phyloP scores from a whole-genome alignment of 2,113 vertebrate species.

The Odontesthes bonariensis region DNA sequence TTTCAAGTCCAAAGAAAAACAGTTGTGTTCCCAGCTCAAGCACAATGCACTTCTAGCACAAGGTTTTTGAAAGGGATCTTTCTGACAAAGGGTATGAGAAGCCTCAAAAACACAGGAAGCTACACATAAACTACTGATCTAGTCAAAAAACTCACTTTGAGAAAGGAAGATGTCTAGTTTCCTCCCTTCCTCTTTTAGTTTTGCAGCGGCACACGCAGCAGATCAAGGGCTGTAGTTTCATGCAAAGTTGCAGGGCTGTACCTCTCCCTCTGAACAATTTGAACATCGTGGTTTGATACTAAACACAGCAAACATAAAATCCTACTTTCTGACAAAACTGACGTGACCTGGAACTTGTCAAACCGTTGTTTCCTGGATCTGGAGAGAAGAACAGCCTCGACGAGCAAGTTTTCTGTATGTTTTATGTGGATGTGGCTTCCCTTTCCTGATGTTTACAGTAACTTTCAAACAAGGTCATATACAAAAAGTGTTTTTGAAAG shows the following conservation, averaged over 20 bases:
- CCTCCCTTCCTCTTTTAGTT: constrained; percentile 45
- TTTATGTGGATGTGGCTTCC: constrained; percentile 47
- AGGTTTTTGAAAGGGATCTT: neutral
- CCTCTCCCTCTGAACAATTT: constrained; percentile 37
- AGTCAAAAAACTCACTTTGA: constrained; percentile 5
- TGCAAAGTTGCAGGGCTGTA: constrained; percentile 9
- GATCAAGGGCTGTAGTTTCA: neutral
- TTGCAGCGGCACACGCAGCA: neutral
- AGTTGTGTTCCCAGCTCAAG: neutral
- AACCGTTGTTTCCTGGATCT: constrained; percentile 53
- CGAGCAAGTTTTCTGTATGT: constrained; percentile 37
- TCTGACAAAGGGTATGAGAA: neutral
- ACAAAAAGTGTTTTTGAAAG: constrained; percentile 50
- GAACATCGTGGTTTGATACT: constrained; percentile 27
- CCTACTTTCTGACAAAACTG: constrained; percentile 36
- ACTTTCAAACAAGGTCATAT: constrained; percentile 67
- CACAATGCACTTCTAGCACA: neutral
- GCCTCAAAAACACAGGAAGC: constrained; percentile 1
- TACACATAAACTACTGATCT: neutral
- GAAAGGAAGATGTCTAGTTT: constrained; percentile 24
- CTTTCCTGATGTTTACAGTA: constrained; percentile 64
- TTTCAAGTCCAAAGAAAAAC: constrained; percentile 11
- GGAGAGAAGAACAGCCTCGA: constrained; percentile 21
- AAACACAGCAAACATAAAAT: constrained; percentile 37
- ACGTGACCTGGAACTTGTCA: constrained; percentile 50